Evolutionary conservation across 1,140 invertebrate species (phyloP), one percentile per base, ranked within the genome.

Genomic region (Lasioglossum baleicum): DNA sequence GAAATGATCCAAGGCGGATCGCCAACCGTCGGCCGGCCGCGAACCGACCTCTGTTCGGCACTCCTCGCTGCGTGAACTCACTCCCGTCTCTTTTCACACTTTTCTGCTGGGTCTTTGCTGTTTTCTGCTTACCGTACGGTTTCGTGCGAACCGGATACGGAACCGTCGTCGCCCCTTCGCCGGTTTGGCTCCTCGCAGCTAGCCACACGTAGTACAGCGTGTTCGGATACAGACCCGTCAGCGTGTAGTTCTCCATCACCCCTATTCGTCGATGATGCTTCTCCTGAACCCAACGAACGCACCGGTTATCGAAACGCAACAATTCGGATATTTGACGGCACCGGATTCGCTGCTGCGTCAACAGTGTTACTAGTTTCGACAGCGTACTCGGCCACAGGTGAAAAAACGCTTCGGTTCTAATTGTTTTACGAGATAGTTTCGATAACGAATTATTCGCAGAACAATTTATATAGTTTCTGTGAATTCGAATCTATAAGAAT

Each of bases 151-250:
- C 97, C 75, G 97, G 97, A 85, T 98, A 96, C 0, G 97, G 97
- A n/a, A 98, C 97, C 7, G 98, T 99, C 40, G 97, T 97, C 7
- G 98, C 98, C 15, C 98, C 98, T 92, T 99, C 98, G 5, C 98
- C 98, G 53, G 97, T 94, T 81, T 97, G 96, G 4, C 97, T 99
- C 79, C 97, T 95, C 22, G 98, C 98, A 4, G 98, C 97, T 81
- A 99, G 94, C 97, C 98, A 99, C 80, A 99, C 96, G 93, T 98
- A 98, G 94, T 99, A 99, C 56, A 98, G 92, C 5, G 98, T 99
- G 94, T 99, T 98, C 8, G 98, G 98, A 89, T 98, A 98, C 1
- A 99, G 94, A 51, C 96, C 96, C 68, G 95, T 96, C 75, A 99
- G 93, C 0, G 96, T 97, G 93, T 98, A 99, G 40, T 95, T 96